These are phyloP conservation scores for Caerostris darwini DNA, from an alignment of 1,140 invertebrate genomes.

Conservation along the genomic window DNA sequence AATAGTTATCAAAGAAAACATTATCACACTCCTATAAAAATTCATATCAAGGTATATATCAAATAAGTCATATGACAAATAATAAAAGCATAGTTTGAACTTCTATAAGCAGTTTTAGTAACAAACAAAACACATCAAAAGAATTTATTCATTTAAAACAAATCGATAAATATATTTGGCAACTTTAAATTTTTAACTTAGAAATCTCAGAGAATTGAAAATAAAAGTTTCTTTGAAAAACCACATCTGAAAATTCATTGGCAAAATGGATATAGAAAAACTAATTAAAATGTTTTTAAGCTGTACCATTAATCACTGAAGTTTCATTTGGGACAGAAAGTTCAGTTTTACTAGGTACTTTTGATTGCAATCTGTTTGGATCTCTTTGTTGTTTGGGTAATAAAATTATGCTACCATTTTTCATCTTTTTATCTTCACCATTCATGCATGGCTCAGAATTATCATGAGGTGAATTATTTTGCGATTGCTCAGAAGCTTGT, in stretches of 20 bases:
- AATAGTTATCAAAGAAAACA: slow-evolving; percentile 50
- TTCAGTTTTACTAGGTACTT: slow-evolving; percentile 65
- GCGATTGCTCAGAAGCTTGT: slow-evolving; percentile 68
- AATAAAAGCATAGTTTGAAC: not conserved
- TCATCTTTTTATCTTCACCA: slow-evolving; percentile 67
- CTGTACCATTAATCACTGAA: slow-evolving; percentile 70
- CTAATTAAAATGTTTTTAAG: slow-evolving; percentile 54
- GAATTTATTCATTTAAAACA: not conserved
- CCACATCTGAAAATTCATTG: slow-evolving; percentile 28
- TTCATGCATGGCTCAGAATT: slow-evolving; percentile 67
- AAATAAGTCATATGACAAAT: not conserved
- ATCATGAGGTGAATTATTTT: slow-evolving; percentile 61
- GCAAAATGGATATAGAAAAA: slow-evolving; percentile 47
- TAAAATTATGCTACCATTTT: slow-evolving; percentile 53
- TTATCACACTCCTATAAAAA: slow-evolving; percentile 68
- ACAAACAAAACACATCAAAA: slow-evolving; percentile 49
- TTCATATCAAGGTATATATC: slow-evolving; percentile 19
- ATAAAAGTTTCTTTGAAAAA: slow-evolving; percentile 41
- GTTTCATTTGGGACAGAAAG: slow-evolving; percentile 64
- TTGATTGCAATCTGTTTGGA: slow-evolving; percentile 53
- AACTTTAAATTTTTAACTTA: slow-evolving; percentile 30
- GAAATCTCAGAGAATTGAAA: not conserved
- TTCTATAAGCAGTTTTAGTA: slow-evolving; percentile 3
- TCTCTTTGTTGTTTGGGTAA: slow-evolving; percentile 68
- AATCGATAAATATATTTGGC: slow-evolving; percentile 20